Percentiles rank a stretch among this genome's conserved stretches.
Conservation (phyloP, 2,797 vertebrate species). For the Melanotaenia nigrans region DNA sequence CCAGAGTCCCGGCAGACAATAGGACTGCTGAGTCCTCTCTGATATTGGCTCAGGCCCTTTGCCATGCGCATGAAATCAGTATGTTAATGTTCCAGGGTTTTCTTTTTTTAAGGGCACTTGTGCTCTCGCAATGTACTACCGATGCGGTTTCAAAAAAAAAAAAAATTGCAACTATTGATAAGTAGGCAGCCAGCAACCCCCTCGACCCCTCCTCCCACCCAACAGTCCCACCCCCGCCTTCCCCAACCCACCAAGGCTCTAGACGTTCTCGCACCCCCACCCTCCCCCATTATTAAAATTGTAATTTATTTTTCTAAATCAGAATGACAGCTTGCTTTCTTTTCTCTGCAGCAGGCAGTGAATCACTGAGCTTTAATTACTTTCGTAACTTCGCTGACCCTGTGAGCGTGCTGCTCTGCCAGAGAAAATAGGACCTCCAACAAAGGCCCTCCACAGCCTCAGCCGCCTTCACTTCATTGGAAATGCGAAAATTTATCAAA, state of each 20-base stretch:
- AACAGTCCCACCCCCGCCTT: constrained; percentile 51
- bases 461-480: constrained; percentile 77
- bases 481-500: constrained; percentile 81
- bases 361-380: constrained; percentile 95
- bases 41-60: constrained; percentile 99
- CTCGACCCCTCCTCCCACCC: constrained; percentile 74
- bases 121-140: constrained; percentile 97
- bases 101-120: constrained; percentile 99
- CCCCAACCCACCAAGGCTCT: constrained; percentile 68
- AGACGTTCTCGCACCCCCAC: constrained; percentile 77
- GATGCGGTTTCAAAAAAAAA: constrained; percentile 86
- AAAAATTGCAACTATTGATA: constrained; percentile 97
- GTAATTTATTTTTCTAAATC: constrained; percentile 99
- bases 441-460: constrained; percentile 79
- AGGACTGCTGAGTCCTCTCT: constrained; percentile 99
- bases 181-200: constrained; percentile 89
- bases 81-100: constrained; percentile 98
- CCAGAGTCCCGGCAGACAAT: constrained; percentile 99
- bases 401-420: constrained; percentile 76
- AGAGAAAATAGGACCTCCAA: constrained; percentile 83
- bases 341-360: constrained; percentile 98
- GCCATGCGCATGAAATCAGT: constrained; percentile 99
- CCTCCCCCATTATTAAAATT: constrained; percentile 94
- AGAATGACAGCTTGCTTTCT: constrained; percentile 98
- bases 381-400: constrained; percentile 95